Evolutionary conservation across 1,140 invertebrate genomes (phyloP).

Genomic region (Euwallacea fornicatus): DNA sequence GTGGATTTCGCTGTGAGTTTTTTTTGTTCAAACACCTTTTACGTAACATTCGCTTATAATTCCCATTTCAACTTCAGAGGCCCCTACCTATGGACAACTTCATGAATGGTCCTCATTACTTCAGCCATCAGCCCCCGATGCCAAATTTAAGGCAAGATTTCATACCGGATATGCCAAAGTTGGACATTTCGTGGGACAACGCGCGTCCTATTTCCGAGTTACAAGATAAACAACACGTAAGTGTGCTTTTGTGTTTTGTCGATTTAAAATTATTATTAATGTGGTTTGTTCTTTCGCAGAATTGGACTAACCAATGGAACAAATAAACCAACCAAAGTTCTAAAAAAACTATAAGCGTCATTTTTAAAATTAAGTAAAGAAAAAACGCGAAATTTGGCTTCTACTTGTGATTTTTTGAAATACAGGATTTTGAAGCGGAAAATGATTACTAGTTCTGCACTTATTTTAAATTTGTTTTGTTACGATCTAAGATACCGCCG

Average conservation of each 20-base stretch:
- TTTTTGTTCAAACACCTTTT: neutral
- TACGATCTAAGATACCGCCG: constrained; percentile 38
- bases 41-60: neutral
- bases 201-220: constrained; percentile 47
- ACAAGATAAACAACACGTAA: constrained; percentile 51
- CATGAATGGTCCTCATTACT: constrained; percentile 44
- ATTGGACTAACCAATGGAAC: constrained; percentile 51
- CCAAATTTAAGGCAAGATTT: constrained; percentile 43
- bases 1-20: constrained; percentile 55
- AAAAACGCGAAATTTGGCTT: constrained; percentile 48
- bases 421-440: constrained; percentile 44
- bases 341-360: constrained; percentile 46
- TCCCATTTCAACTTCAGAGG: constrained; percentile 36
- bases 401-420: constrained; percentile 49
- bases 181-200: constrained; percentile 48
- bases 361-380: constrained; percentile 46
- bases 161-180: constrained; percentile 44
- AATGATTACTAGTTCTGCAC: constrained; percentile 40
- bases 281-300: constrained; percentile 42
- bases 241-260: constrained; percentile 12
- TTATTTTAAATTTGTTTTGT: constrained; percentile 30
- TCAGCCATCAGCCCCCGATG: constrained; percentile 46
- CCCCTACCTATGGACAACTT: constrained; percentile 48
- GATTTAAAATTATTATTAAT: neutral
- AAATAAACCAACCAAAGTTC: constrained; percentile 43